Evolutionary conservation across 2,888 invertebrate genomes (phyloP), one percentile per base, ranked within the genome.

Genomic region (Pandemis corylana): DNA sequence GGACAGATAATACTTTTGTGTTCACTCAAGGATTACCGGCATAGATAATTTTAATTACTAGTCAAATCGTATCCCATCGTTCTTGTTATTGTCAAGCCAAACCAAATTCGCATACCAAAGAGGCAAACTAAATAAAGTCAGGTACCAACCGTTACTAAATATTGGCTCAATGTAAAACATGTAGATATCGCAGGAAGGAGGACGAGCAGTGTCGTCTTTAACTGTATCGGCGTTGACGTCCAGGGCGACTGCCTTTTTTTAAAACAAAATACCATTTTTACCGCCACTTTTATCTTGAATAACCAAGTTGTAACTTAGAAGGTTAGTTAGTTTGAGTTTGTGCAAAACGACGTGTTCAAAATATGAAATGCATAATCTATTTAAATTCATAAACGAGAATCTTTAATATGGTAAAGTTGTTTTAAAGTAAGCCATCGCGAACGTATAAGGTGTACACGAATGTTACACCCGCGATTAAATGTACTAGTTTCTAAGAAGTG

Each of bases 341-440:
- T 62, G n/a, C 41, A 7, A 41, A 62, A 13, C 5, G 59, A 10
- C 56, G 71, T 20, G 49, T 49, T 51, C 42, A 51, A 56, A 67
- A 51, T 53, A 61, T 59, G 28, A 53, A 63, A 74, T 65, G 51
- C 42, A 44, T 61, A 61, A 41, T 59, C 64, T n/a, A 28, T 65
- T 49, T 41, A n/a, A 71, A 62, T 62, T 70, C 62, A 66, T 44
- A 41, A 70, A 74, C 66, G 65, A 56, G 67, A 75, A 62, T 67
- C 36, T 67, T 71, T 63, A 63, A 75, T 71, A 75, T 75, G 75
- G 75, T 71, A 75, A 75, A 75, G 63, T 63, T 36, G 44, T 44
- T 61, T 65, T 44, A 66, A 67, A 67, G 66, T 36, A 67, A 67
- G 71, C n/a, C 71, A 66, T 74, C 69, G 69, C 70, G 53, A 66